Base-by-base conservation (phyloP, 37 sponge, comb jelly and placozoan genomes). In the Beroe ovata region DNA sequence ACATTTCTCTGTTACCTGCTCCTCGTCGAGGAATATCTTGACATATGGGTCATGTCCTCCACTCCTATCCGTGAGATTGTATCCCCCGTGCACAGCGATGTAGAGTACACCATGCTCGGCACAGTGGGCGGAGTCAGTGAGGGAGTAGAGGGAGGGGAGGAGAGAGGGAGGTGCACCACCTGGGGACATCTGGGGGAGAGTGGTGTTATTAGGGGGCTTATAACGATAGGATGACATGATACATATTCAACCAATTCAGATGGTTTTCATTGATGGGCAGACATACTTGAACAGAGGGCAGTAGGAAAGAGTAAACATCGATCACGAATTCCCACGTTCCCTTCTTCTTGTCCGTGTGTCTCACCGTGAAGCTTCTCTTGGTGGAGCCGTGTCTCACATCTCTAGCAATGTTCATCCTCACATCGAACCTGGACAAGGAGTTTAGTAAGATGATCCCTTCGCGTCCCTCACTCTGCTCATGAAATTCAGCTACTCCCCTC, bases 61-160 rank as follows among this genome's bases (percentile, higher is more conserved):
- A 25, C 20, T 23, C 23, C 23, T n/a, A 20, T 4, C 28, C 8
- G 63, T 62, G 28, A 62, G 29, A 23, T 62, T 62, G 23, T 8
- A 21, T 20, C 63, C 63, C 29, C 63, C 71, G 71, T 69, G 71
- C 6, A 69, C 38, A 8, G 71, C 32, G 4, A 69, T 36, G 71
- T 69, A 69, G 38, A 69, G 38, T 1, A 69, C 71, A 6, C 71
- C 71, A 35, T 69, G 18, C 6, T 69, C 71, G 6, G 38, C 38
- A 35, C 38, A 36, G 28, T 25, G 23, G 38, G 71, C 6, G 36
- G 26, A 69, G 71, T 69, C 25, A 25, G 71, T 69, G 26, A 36
- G 71, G 71, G 71, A 36, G 71, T 36, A 69, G 38, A 69, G 71
- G 11, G 71, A 69, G 71, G 71, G 71, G 18, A 69, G 3, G 26